These are phyloP conservation scores for Leptonema lineaticorne DNA, from an alignment of 1,140 invertebrate species.

Conservation along the genomic window DNA sequence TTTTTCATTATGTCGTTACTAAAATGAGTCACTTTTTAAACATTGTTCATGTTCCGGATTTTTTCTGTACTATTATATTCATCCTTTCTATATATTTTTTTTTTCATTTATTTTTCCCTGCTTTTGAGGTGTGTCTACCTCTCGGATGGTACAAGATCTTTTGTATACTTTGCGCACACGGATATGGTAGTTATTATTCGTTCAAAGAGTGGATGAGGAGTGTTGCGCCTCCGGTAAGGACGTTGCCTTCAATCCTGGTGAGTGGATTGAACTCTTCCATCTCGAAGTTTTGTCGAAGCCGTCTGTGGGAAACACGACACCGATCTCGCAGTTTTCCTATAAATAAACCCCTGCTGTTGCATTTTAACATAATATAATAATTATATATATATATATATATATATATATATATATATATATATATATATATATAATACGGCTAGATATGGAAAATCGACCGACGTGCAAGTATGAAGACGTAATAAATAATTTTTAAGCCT, in stretches of 20 bases:
- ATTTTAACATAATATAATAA: neutral
- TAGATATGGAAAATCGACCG: no score
- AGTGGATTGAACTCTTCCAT: constrained; percentile 18
- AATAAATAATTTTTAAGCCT: no score
- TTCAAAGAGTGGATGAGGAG: neutral
- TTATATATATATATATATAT: neutral
- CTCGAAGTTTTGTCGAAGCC: neutral
- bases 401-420: neutral
- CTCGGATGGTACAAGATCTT: no score
- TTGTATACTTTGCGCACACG: neutral
- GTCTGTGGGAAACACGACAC: neutral
- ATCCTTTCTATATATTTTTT: no score
- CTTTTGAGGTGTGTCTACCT: no score
- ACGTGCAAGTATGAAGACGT: no score
- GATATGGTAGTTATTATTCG: neutral
- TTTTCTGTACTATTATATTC: no score
- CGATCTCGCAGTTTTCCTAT: neutral
- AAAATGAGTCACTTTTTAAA: no score
- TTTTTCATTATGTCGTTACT: no score
- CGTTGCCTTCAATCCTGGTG: constrained; percentile 3
- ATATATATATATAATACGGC: neutral
- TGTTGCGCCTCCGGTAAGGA: neutral
- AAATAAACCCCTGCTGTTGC: neutral
- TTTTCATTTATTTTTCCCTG: no score
- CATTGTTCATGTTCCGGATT: no score